phyloP scores from a whole-genome alignment of 2,113 vertebrate genomes.

The Ovis canadensis region DNA sequence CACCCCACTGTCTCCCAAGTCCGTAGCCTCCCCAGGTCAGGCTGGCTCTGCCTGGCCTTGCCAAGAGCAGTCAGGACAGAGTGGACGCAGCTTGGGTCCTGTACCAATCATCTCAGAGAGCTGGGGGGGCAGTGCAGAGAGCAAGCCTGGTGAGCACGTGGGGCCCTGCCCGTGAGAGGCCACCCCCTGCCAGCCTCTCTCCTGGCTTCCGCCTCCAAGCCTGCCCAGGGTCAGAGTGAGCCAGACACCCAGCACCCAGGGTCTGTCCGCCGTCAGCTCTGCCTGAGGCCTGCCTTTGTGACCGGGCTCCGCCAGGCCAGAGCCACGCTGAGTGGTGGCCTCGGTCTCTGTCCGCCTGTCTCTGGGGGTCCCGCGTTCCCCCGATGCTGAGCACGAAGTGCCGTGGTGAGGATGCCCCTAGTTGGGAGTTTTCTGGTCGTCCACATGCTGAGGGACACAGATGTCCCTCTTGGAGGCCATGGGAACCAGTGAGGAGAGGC shows the following conservation, averaged over 20 bases:
- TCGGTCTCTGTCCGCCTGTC: accelerated
- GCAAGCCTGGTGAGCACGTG: background rate
- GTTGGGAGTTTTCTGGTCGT: background rate
- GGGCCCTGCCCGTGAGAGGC: too few species aligned
- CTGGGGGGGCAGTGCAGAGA: background rate
- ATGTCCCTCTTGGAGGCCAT: accelerated
- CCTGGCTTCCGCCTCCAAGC: background rate
- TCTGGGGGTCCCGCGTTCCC: background rate
- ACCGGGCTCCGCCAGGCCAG: background rate
- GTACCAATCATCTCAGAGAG: too few species aligned
- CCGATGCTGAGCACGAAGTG: background rate
- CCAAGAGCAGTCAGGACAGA: background rate
- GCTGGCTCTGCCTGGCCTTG: background rate
- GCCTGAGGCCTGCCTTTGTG: background rate
- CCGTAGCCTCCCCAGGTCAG: background rate
- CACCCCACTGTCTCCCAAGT: background rate
- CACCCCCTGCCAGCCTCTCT: background rate
- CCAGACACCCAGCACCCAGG: background rate
- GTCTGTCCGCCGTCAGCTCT: too few species aligned
- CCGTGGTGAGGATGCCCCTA: background rate
- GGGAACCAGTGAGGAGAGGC: background rate
- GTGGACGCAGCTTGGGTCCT: background rate
- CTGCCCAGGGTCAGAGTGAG: background rate
- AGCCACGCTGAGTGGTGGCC: background rate
- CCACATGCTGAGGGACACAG: background rate